These are phyloP conservation scores for Drosophila bipectinata DNA, from an alignment of 1,140 invertebrate species.

Conservation along the genomic window DNA sequence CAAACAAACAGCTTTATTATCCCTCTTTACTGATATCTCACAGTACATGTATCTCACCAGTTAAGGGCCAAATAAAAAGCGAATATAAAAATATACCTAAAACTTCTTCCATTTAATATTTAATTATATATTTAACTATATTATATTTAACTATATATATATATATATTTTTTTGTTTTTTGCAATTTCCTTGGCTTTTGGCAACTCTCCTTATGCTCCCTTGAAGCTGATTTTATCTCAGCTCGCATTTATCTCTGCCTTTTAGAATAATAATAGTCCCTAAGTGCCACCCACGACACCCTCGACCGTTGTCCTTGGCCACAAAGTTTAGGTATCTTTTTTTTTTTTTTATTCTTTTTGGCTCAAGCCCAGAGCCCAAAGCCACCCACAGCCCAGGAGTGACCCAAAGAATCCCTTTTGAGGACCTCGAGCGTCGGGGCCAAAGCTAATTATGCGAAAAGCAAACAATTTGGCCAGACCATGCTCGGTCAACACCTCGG, in stretches of 20 bases:
- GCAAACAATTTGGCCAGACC: conserved; percentile 65
- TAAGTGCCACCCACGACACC: conserved; percentile 14
- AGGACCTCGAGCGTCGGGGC: conserved; percentile 8
- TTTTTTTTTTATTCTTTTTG: conserved; percentile 5
- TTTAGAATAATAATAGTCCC: conserved; percentile 58
- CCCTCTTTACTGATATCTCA: neutral
- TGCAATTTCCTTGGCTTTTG: neutral
- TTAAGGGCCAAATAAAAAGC: neutral
- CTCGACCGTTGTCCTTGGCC: conserved; percentile 31
- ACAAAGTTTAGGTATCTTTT: conserved; percentile 21
- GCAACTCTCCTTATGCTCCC: neutral
- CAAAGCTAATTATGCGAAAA: conserved; percentile 69
- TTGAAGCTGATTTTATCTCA: conserved; percentile 14
- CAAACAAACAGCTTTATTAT: neutral
- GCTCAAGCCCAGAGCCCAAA: conserved; percentile 27
- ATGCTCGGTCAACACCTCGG: conserved; percentile 68
- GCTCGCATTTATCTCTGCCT: conserved; percentile 26
- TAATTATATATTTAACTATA: too few relatives aligned
- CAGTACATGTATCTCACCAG: neutral
- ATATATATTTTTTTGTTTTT: neutral
- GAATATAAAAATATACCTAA: neutral
- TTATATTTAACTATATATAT: neutral
- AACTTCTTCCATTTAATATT: neutral
- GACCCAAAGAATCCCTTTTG: conserved; percentile 28
- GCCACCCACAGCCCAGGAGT: conserved; percentile 2